Evolutionary conservation across 2,113 vertebrate genomes (phyloP), one percentile per base, ranked within the genome.

Genomic region (Trogon surrucura): DNA sequence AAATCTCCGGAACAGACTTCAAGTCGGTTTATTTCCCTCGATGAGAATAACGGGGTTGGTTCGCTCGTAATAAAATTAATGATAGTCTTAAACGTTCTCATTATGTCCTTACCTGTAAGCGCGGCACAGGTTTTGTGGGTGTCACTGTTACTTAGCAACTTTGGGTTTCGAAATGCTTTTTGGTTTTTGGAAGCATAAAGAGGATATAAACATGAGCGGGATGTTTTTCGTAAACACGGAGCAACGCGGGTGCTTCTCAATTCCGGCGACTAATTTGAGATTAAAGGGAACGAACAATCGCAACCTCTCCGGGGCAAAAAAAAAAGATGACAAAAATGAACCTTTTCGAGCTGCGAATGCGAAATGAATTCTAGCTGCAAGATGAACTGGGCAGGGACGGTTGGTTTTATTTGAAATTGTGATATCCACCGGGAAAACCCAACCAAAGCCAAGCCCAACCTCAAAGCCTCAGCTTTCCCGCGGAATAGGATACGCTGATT

Each of bases 61-160:
- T 95, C 80, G 58, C 54, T 34, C 20, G 12, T 34, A 16, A 38
- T 13, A 25, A 80, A 50, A 50, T 30, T 75, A 26, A n/a, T 50
- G 60, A 53, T 64, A 32, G 48, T n/a, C 50, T 74, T 69, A 79
- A 56, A 64, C 51, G 34, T 47, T 65, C n/a, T 78, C 41, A 54
- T 91, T 70, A 60, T 34, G 10, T 80, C 47, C 57, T 89, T 83
- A 44, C 45, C 48, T 79, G 65, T 47, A 73, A 75, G 47, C 29
- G 45, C 23, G 14, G 85, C 27, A 3, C 45, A 26, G 67, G 60
- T 62, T 69, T 72, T 58, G n/a, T 29, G 62, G 54, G 53, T 69
- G 82, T n/a, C 70, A 41, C 36, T 21, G 86, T 91, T 69, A 77
- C 93, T 84, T 82, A 81, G 94, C 85, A 91, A 95, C 72, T 81